Evolutionary conservation across 2,797 vertebrate species (phyloP).

Genomic region (Leucoraja ocellata): DNA sequence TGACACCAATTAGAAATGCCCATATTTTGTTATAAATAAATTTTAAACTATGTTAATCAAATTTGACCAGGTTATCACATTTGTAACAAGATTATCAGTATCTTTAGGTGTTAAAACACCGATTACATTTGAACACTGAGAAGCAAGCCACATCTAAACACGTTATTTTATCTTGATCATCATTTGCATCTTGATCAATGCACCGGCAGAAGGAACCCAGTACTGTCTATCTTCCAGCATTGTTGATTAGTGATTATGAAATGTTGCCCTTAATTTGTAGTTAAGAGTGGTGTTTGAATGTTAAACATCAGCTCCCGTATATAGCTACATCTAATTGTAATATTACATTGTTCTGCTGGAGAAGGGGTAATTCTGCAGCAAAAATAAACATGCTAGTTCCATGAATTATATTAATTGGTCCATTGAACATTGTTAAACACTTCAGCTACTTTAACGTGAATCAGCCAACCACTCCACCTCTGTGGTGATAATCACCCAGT

Average conservation of each 20-base stretch:
- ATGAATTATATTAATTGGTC: conserved; percentile 1
- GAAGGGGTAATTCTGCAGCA: conserved; percentile 16
- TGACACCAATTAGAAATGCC: background rate
- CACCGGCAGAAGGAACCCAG: too few relatives aligned
- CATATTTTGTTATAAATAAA: background rate
- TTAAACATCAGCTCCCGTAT: background rate
- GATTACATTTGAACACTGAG: too few relatives aligned
- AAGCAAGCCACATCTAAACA: too few relatives aligned
- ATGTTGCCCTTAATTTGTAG: background rate
- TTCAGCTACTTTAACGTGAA: background rate
- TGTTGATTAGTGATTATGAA: background rate
- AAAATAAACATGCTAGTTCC: background rate
- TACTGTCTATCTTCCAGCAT: too few relatives aligned
- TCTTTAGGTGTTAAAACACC: too few relatives aligned
- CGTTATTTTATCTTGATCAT: too few relatives aligned
- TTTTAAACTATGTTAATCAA: background rate
- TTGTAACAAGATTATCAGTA: background rate
- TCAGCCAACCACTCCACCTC: background rate
- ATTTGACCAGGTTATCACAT: background rate
- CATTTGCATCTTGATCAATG: too few relatives aligned
- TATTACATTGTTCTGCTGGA: background rate
- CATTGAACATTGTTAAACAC: background rate
- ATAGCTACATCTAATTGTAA: background rate
- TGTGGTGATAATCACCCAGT: background rate
- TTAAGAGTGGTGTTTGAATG: background rate